A percentile compares a stretch with the other conserved stretches of the same genome.
phyloP scores from a whole-genome alignment of 1,140 invertebrate species.

The Trichonephila clavata region DNA sequence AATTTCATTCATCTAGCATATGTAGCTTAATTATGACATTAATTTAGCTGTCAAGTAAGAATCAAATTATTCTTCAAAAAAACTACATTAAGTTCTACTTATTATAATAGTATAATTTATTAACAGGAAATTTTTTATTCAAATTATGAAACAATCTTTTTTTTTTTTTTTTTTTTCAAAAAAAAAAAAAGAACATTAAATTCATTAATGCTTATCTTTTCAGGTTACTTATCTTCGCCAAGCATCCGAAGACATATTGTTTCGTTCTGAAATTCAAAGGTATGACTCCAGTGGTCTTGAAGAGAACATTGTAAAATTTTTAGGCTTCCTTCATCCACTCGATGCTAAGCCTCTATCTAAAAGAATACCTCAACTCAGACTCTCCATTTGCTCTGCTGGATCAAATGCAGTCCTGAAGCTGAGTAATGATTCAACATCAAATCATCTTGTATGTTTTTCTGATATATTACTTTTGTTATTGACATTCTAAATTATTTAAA shows the following conservation, averaged over 20 bases:
- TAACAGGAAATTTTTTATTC: no score
- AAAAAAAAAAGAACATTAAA: not conserved
- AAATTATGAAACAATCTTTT: not conserved
- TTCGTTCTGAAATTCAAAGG: slow-evolving; percentile 83
- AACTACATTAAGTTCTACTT: no score
- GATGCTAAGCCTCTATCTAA: slow-evolving; percentile 86
- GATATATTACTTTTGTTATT: no score
- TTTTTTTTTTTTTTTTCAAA: not conserved
- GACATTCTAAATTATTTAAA: no score
- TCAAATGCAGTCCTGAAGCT: slow-evolving; percentile 79
- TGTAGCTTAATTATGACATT: no score
- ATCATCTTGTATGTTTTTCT: slow-evolving; percentile 59
- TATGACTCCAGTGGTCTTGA: slow-evolving; percentile 85
- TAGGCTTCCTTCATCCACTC: slow-evolving; percentile 90
- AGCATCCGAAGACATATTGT: slow-evolving; percentile 89
- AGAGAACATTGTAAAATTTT: slow-evolving; percentile 84
- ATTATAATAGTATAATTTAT: no score
- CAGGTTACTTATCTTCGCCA: slow-evolving; percentile 89
- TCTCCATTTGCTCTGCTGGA: slow-evolving; percentile 78
- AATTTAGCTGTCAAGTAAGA: no score
- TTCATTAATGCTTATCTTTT: not conserved
- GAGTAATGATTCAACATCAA: slow-evolving; percentile 78
- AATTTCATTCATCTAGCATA: no score
- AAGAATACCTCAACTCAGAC: slow-evolving; percentile 75
- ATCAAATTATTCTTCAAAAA: no score